Base-by-base conservation (phyloP, 2,797 vertebrate species). In the Uromys caudimaculatus region DNA sequence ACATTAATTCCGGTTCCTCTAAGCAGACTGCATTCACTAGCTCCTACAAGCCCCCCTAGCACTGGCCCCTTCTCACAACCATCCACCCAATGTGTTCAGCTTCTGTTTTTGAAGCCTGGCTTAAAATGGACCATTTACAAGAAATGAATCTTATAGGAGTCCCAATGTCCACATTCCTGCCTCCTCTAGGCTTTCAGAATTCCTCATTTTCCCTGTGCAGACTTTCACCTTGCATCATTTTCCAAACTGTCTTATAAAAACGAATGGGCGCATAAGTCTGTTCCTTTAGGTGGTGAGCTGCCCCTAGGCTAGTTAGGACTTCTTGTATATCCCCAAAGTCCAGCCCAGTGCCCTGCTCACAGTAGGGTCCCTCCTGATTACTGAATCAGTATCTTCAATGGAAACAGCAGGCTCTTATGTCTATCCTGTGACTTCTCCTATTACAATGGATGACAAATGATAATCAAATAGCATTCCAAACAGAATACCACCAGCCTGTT, bases 151-250 rank as follows among this genome's bases (percentile, higher is more conserved):
- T 79, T 92, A 62, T 56, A 41, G 77, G 56, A 95, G 47, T 29
- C 60, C 69, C 73, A 13, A 90, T 27, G 32, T 41, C 62, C 10
- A 1, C 5, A 60, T 96, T 52, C 4, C 52, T 91, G 78, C 3
- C 62, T 87, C 69, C 23, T 90, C 62, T 58, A 44, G 82, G 77
- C 41, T 93, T 56, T 92, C 14, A 71, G 87, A 93, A 92, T 56
- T 47, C 19, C 82, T 95, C 38, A 52, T 78, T 90, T 93, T 94
- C 27, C 71, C 47, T 69, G 32, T 35, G 69, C 8, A 93, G 35
- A 67, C 47, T 71, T 94, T 91, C 29, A 24, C 90, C 58, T 87
- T 94, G 21, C 12, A 35, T 96, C 41, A 19, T 90, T 97, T 95
- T 76, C 13, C 13, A 83, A 92, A 47, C 41, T 78, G 13, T 52